Percentiles rank a stretch among this genome's conserved stretches.
Evolutionary conservation across 1,140 invertebrate species (phyloP).

Genomic region (Meloidogyne exigua): DNA sequence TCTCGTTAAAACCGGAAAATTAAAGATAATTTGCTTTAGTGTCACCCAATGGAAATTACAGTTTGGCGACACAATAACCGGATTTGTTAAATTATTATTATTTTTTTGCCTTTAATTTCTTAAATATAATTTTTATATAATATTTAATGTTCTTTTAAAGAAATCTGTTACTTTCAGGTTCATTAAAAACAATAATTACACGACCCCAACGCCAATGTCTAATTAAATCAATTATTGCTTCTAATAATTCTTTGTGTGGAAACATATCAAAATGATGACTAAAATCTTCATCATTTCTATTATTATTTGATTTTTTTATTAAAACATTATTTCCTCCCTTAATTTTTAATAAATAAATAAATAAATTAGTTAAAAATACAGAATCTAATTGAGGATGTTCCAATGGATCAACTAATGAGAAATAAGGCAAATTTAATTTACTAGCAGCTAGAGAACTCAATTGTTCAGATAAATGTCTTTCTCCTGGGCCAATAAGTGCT

Average conservation of each 20-base stretch:
- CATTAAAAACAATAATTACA: conserved; percentile 57
- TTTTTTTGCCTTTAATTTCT: too few species aligned
- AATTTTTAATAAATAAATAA: conserved; percentile 6
- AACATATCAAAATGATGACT: conserved; percentile 47
- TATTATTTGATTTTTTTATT: neutral
- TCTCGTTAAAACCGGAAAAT: too few species aligned
- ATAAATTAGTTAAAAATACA: neutral
- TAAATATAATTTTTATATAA: too few species aligned
- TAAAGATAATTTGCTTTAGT: too few species aligned
- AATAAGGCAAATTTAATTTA: conserved; percentile 53
- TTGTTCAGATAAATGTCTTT: conserved; percentile 47
- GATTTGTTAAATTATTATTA: too few species aligned
- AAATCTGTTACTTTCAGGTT: conserved; percentile 49
- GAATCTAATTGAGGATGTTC: conserved; percentile 15
- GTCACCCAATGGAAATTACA: too few species aligned
- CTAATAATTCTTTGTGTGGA: conserved; percentile 54
- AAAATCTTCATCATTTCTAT: neutral
- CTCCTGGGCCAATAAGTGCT: conserved; percentile 53
- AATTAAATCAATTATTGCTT: conserved; percentile 60
- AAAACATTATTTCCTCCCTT: conserved; percentile 6
- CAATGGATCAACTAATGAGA: conserved; percentile 54
- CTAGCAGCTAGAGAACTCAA: conserved; percentile 32
- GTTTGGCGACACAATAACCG: too few species aligned
- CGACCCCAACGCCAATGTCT: conserved; percentile 60
- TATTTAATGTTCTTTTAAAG: too few species aligned